These are phyloP conservation scores for Polyergus mexicanus DNA, from an alignment of 1,140 invertebrate species.

Conservation along the genomic window DNA sequence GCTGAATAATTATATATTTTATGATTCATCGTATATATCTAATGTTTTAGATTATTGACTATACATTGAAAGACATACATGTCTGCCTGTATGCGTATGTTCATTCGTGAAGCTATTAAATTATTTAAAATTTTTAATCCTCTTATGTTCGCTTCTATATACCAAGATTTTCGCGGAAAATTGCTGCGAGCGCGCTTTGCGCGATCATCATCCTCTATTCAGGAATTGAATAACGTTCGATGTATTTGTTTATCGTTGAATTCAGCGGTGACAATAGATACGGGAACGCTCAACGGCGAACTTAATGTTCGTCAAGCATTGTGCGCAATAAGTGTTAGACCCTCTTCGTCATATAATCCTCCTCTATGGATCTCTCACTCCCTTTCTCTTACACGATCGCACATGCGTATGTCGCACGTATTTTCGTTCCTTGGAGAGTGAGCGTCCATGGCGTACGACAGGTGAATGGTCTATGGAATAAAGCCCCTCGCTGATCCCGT, in stretches of 20 bases:
- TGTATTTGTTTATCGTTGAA: conserved; percentile 48
- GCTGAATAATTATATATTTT: conserved; percentile 18
- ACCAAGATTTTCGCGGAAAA: neutral
- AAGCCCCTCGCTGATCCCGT: conserved; percentile 54
- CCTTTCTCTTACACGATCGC: conserved; percentile 10
- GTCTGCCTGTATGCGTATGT: neutral
- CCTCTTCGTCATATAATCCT: conserved; percentile 53
- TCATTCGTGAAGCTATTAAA: neutral
- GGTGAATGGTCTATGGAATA: conserved; percentile 47
- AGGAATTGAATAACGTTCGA: conserved; percentile 21
- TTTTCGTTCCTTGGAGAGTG: neutral
- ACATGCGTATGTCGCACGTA: conserved; percentile 23
- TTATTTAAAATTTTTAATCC: neutral
- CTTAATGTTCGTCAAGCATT: conserved; percentile 57
- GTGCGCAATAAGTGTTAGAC: conserved; percentile 53
- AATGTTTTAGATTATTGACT: neutral
- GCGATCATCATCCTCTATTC: conserved; percentile 47
- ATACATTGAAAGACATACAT: neutral
- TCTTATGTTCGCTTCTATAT: neutral
- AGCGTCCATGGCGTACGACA: conserved; percentile 54
- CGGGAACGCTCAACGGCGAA: conserved; percentile 20
- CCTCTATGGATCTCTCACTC: neutral
- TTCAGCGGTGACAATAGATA: conserved; percentile 27
- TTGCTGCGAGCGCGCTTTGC: neutral
- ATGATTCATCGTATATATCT: neutral